Conservation (phyloP, 2,888 invertebrate species). For the Molanna angustata region DNA sequence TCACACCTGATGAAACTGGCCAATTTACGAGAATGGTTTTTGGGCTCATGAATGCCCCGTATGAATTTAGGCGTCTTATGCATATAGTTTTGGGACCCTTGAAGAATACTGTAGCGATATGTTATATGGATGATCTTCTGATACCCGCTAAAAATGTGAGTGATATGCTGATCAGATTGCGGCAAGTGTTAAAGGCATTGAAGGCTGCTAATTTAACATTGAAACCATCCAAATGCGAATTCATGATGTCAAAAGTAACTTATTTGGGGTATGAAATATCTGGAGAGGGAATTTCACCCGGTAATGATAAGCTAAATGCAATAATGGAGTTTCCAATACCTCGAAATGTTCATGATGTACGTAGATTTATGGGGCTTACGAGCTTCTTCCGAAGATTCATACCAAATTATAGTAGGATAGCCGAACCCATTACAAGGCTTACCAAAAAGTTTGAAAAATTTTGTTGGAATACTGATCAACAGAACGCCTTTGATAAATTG, state of each 20-base stretch:
- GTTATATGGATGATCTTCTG: constrained; percentile 1
- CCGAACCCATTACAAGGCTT: constrained; percentile 1
- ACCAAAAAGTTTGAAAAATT: background rate
- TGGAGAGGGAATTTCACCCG: background rate
- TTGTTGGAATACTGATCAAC: background rate
- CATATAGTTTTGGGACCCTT: background rate
- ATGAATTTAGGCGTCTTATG: background rate
- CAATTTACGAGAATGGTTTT: constrained; percentile 4
- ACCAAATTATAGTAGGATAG: background rate
- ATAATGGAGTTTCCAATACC: background rate
- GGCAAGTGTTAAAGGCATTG: background rate
- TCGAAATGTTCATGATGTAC: background rate
- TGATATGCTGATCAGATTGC: background rate
- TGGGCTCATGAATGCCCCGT: constrained; percentile 2
- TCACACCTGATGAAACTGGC: background rate
- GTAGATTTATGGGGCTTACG: background rate
- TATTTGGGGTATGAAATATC: constrained; percentile 3
- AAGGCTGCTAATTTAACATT: background rate
- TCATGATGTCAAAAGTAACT: background rate
- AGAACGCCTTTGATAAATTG: background rate
- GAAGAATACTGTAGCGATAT: constrained; percentile 1
- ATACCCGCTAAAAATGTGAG: background rate
- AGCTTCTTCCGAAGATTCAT: constrained; percentile 1
- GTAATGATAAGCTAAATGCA: background rate
- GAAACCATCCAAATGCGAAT: background rate